A percentile compares a stretch with the other conserved stretches of the same genome.
Conservation (phyloP, 2,888 invertebrate genomes). For the Apotomis turbidana region DNA sequence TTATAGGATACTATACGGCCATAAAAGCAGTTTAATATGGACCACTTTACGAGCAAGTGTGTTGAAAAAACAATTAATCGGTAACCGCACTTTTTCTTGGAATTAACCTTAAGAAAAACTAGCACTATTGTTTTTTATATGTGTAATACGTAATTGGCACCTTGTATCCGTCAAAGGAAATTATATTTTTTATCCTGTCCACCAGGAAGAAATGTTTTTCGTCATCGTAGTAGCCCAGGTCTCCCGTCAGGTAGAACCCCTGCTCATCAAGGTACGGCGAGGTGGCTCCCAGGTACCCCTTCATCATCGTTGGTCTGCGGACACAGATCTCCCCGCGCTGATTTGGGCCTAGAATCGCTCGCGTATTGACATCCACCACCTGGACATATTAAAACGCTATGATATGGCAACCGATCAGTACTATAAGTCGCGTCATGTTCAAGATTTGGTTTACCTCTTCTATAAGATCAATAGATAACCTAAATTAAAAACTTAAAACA, state of each 20-base stretch:
- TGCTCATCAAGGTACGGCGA: neutral
- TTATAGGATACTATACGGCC: too few relatives aligned
- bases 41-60: too few relatives aligned
- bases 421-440: too few relatives aligned
- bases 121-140: too few relatives aligned
- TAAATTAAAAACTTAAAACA: too few relatives aligned
- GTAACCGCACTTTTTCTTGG: too few relatives aligned
- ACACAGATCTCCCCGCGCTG: constrained; percentile 8
- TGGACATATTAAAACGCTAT: neutral
- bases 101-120: too few relatives aligned
- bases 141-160: neutral
- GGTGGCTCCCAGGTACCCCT: constrained; percentile 77
- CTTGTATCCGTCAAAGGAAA: neutral
- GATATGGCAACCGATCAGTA: too few relatives aligned
- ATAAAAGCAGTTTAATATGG: too few relatives aligned
- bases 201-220: constrained; percentile 3
- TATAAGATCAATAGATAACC: too few relatives aligned
- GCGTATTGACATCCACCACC: constrained; percentile 3
- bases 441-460: too few relatives aligned
- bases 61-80: too few relatives aligned
- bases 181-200: constrained; percentile 2
- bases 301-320: neutral
- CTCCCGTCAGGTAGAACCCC: constrained; percentile 73
- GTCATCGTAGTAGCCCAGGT: constrained; percentile 23
- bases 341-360: neutral